These are phyloP conservation scores for Limenitis camilla DNA, from an alignment of 2,888 invertebrate species.

Conservation along the genomic window DNA sequence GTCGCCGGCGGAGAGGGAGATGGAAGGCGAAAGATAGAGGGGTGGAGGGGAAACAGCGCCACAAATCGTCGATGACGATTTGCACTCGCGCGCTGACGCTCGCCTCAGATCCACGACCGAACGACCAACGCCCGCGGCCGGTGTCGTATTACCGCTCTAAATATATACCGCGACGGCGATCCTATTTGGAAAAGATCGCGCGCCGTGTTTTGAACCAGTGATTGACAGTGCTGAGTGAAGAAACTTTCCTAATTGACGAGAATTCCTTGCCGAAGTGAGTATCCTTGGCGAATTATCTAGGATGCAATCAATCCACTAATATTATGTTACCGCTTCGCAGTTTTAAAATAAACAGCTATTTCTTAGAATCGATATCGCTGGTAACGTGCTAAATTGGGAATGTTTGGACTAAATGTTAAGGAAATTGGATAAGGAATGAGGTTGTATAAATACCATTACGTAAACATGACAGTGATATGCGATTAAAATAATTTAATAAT, in stretches of 20 bases:
- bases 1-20: slow-evolving; percentile 19
- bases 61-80: slow-evolving; percentile 20
- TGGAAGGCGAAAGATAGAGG: slow-evolving; percentile 7
- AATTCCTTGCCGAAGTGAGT: slow-evolving; percentile 53
- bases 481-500: too few relatives aligned
- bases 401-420: slow-evolving; percentile 39
- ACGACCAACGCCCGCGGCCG: slow-evolving; percentile 62
- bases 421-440: slow-evolving; percentile 54
- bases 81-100: slow-evolving; percentile 61
- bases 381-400: slow-evolving; percentile 63
- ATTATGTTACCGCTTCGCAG: slow-evolving; percentile 51
- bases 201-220: slow-evolving; percentile 72
- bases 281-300: slow-evolving; percentile 33
- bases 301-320: slow-evolving; percentile 31
- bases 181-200: slow-evolving; percentile 71
- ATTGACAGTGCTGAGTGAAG: slow-evolving; percentile 73
- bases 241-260: slow-evolving; percentile 46
- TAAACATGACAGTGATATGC: slow-evolving; percentile 7
- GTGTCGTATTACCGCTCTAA: slow-evolving; percentile 74
- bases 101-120: slow-evolving; percentile 55
- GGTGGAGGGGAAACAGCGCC: slow-evolving; percentile 16
- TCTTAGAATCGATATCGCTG: slow-evolving; percentile 57
- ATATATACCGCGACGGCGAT: slow-evolving; percentile 69
- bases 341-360: slow-evolving; percentile 70
- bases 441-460: slow-evolving; percentile 15